Base-by-base conservation (phyloP, 2,888 invertebrate species). In the Xestia c-nigrum region DNA sequence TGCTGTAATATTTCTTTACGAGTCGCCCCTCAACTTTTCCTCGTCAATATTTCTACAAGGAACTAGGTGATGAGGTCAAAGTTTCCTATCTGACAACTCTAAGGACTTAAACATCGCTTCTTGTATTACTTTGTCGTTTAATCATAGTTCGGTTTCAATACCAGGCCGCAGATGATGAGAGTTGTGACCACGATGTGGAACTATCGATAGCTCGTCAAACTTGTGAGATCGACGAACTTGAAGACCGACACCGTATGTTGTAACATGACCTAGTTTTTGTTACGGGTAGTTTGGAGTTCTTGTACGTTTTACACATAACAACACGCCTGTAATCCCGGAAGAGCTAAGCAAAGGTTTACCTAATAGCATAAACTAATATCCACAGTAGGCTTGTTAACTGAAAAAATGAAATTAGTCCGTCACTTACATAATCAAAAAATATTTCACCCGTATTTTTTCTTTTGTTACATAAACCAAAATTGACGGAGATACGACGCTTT, bases 121-220 rank as follows among this genome's bases (percentile, higher is more conserved):
- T 31, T 31, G 31, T 59, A 31, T 31, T 31, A 59, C 59, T 59
- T 59, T 14, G 24, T 21, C 50, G 21, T 61, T 61, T 78, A 64
- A 55, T 71, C 47, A 47, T 31, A 73, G 57, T 50, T 50, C 31
- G 24, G 31, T 50, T 83, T 46, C 78, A 78, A 83, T 83, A 63
- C 24, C 61, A 57, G 21, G 7, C n/a, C 19, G 21, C 82, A 78
- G 64, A 72, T 73, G 71, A 82, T 67, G 24, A 14, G 63, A 63
- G n/a, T 63, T 67, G 63, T 50, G 50, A 57, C 59, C 64, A 63
- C 72, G 40, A 50, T 63, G 64, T 85, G 5, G 31, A 85, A 85
- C 83, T 85, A 83, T 72, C 79, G 86, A 52, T 65, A 83, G 57
- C 79, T 83, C 73, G 64, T 85, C 71, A 68, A 71, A 83, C 19